Evolutionary conservation across 2,888 invertebrate genomes (phyloP).

Genomic region (Eupeodes latifasciatus): DNA sequence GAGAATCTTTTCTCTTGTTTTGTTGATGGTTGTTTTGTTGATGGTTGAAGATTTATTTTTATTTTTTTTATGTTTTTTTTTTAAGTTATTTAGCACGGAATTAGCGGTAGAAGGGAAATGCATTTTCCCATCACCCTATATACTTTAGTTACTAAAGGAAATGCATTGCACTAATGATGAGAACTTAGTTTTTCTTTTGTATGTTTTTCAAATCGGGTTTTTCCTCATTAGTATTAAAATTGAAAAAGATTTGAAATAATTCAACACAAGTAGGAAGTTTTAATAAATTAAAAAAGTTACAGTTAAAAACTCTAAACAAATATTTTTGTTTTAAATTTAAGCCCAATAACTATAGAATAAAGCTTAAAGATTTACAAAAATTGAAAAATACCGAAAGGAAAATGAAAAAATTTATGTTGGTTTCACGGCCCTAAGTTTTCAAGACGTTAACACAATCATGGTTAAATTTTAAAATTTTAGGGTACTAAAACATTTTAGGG

Average conservation of each 20-base stretch:
- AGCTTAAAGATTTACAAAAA: too few relatives aligned
- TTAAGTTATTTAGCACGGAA: conserved; percentile 59
- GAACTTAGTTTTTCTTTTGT: conserved; percentile 44
- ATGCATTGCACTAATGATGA: conserved; percentile 63
- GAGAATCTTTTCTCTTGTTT: conserved; percentile 54
- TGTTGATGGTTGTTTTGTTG: conserved; percentile 15
- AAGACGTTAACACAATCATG: too few relatives aligned
- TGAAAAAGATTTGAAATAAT: neutral
- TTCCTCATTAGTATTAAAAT: conserved; percentile 10
- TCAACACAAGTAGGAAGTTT: neutral
- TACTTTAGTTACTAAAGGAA: conserved; percentile 36
- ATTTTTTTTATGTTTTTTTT: neutral
- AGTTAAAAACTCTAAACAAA: neutral
- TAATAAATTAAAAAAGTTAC: neutral
- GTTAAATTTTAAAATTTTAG: too few relatives aligned
- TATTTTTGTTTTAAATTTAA: too few relatives aligned
- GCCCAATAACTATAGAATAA: too few relatives aligned
- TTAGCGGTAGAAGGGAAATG: conserved; percentile 42
- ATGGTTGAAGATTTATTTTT: conserved; percentile 40
- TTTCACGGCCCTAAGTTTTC: too few relatives aligned
- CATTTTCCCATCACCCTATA: conserved; percentile 57
- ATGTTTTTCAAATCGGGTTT: conserved; percentile 27
- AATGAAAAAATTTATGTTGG: too few relatives aligned
- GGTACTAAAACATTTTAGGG: too few relatives aligned
- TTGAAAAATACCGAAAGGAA: too few relatives aligned